Base-by-base conservation (phyloP, 2,888 invertebrate genomes). In the Caenorhabditis sulstoni region DNA sequence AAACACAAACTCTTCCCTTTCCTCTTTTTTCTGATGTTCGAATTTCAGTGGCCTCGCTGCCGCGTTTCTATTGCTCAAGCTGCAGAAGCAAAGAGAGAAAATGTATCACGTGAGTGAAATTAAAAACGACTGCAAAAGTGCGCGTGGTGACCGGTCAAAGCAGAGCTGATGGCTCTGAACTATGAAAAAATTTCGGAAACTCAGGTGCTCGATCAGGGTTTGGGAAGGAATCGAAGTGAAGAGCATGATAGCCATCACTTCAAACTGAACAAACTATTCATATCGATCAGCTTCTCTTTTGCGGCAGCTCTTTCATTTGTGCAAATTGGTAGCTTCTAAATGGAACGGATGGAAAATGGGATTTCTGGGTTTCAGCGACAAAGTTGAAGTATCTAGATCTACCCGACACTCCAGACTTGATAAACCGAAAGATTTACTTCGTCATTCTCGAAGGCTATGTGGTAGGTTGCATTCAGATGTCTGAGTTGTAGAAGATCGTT, bases 21-120 rank as follows among this genome's bases (percentile, higher is more conserved):
- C 23, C 18, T 20, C 23, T 18, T 49, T 44, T 29, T 29, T 35
- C 35, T 29, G n/a, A 66, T 61, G 64, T 74, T 59, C 53, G 52
- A 74, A 70, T 71, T 82, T 79, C 65, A 83, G 81, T 66, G 83
- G 83, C 11, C 71, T 78, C 14, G 80, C 83, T 3, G 83, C 83
- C 22, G 74, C 81, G 16, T 80, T 81, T 52, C 70, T 83, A 9
- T 57, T 83, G 52, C 66, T 83, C 45, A 80, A 81, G 58, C 58
- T 83, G 39, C 83, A 83, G 58, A 81, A 81, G 57, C 77, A 83
- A 75, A 39, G 81, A 76, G 74, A 78, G 68, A 78, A 81, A 62
- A 81, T 83, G 73, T 83, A 83, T 64, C 78, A 78, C 61, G 83
- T 83, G 61, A 64, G 79, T 59, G 53, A 70, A 70, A 70, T 59